Evolutionary conservation across 2,888 invertebrate genomes (phyloP).

Genomic region (Thereva unica): DNA sequence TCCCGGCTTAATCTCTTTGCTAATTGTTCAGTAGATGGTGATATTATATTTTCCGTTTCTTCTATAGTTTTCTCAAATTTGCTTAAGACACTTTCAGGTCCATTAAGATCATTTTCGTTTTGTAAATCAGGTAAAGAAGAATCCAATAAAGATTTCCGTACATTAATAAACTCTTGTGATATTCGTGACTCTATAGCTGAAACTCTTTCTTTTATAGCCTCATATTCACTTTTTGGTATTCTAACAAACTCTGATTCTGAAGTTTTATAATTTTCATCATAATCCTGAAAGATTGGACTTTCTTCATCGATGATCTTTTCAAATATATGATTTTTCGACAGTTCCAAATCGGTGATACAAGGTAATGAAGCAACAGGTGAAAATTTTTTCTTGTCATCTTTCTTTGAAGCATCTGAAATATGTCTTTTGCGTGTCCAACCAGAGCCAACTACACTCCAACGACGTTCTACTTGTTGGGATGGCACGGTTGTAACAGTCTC

Average conservation of each 20-base stretch:
- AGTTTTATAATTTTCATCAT: conserved; percentile 48
- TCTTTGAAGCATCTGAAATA: conserved; percentile 4
- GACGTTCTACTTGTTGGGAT: conserved; percentile 38
- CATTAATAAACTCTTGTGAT: conserved; percentile 67
- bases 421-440: conserved; percentile 45
- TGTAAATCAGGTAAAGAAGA: conserved; percentile 25
- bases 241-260: conserved; percentile 67
- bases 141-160: conserved; percentile 41
- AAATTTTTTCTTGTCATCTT: conserved; percentile 52
- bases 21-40: conserved; percentile 67
- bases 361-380: conserved; percentile 60
- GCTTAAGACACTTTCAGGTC: conserved; percentile 69
- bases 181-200: conserved; percentile 73
- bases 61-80: conserved; percentile 75
- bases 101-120: conserved; percentile 47
- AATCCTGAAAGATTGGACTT: neutral
- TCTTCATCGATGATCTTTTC: neutral
- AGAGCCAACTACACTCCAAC: conserved; percentile 62
- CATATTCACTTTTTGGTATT: conserved; percentile 75
- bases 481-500: neutral
- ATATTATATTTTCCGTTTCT: conserved; percentile 61
- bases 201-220: conserved; percentile 76
- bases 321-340: no score
- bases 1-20: conserved; percentile 73
- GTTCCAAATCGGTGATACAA: conserved; percentile 41